Percentiles rank a stretch among this genome's conserved stretches.
phyloP scores from a whole-genome alignment of 2,113 vertebrate species.

The Strix uralensis region DNA sequence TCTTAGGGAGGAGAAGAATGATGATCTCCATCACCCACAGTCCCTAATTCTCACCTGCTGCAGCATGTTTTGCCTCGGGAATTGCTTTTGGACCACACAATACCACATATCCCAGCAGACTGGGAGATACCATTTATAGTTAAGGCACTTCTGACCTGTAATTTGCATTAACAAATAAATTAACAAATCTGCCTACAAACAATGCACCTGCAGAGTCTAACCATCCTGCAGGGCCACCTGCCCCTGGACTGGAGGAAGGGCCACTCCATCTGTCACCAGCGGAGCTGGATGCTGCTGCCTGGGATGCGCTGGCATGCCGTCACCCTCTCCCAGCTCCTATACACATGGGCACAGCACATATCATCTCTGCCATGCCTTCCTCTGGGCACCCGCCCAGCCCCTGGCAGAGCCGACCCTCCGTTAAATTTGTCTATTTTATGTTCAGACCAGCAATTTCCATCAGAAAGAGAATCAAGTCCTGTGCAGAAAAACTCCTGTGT shows the following conservation, averaged over 20 bases:
- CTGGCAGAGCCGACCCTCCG: not conserved
- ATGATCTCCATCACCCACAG: not conserved
- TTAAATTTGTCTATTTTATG: not conserved
- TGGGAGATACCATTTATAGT: not conserved
- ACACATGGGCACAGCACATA: not conserved
- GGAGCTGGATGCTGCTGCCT: not conserved
- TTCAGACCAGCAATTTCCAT: not conserved
- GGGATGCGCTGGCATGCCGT: accelerated
- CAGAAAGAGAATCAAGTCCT: not conserved
- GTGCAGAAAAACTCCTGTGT: not conserved
- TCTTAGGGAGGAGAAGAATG: not conserved
- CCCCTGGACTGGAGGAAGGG: not conserved
- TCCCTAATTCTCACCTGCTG: not conserved
- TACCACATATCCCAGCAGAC: not conserved
- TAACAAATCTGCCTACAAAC: not conserved
- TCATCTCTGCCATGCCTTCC: not conserved
- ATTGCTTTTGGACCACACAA: not conserved
- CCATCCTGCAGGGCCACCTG: not conserved
- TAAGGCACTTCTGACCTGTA: not conserved
- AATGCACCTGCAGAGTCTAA: not conserved
- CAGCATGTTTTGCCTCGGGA: not conserved
- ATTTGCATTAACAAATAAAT: not conserved
- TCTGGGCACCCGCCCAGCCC: not conserved
- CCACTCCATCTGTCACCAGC: not conserved
- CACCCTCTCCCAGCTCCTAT: not conserved